Evolutionary conservation across 2,113 vertebrate species (phyloP), one percentile per base, ranked within the genome.

Genomic region (Phaethon lepturus): DNA sequence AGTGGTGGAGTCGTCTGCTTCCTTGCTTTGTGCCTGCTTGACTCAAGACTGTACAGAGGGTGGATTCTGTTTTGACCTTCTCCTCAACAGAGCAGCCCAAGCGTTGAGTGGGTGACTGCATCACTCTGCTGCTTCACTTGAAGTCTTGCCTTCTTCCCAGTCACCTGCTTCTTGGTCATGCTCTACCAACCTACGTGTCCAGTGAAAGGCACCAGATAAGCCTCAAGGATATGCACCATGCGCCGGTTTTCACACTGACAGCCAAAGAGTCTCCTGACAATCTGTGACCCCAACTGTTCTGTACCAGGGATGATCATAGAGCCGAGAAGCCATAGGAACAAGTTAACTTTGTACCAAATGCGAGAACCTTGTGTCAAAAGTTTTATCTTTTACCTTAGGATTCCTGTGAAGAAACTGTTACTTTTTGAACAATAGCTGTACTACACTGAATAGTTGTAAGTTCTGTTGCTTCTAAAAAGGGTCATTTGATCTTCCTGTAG

Each of bases 251-350:
- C 1, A 0, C 56, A 59, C 91, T 50, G 91, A 81, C 60, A 29
- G 95, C 97, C 97, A 95, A 97, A 97, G 95, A 95, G 83, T 50
- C 79, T 93, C 72, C 83, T 69, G 96, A 93, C 94, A 93, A 73
- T 95, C 96, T 89, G 95, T 78, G 73, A 75, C 53, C 89, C 88
- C 91, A 89, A 6, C 73, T 91, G 84, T 79, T 95, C 79, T 72
- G 76, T 22, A 40, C 72, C 24, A 7, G 62, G 44, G 45, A 74
- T 0, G 10, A 63, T 28, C 42, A 12, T 10, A 13, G 4, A 71
- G 82, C 55, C 33, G 86, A 80, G 91, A 79, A 95, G 97, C 96
- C 96, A 90, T 91, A 95, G 86, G 93, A 95, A 85, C 83, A 94
- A 86, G 56, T 87, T 40, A 69, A 79, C 62, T 74, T 60, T 13